Conservation (phyloP, 2,888 invertebrate species). For the Hermaeophaga mercurialis region DNA sequence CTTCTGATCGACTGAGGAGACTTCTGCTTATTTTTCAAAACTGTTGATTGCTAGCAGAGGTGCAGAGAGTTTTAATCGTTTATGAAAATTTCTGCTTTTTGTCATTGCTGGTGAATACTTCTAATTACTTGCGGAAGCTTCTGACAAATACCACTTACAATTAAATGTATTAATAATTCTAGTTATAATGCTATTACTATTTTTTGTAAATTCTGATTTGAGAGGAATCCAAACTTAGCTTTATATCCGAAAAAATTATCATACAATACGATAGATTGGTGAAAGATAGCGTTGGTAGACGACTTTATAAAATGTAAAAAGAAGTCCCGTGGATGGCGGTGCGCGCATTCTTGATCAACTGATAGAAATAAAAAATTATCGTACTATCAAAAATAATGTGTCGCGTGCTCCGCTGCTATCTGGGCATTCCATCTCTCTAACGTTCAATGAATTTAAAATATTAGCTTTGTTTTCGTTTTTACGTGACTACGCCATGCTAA, state of each 20-base stretch:
- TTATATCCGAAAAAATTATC: slow-evolving; percentile 12
- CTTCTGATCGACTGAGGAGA: too few relatives aligned
- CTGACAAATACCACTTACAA: too few relatives aligned
- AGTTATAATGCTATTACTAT: too few relatives aligned
- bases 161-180: too few relatives aligned
- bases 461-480: neutral
- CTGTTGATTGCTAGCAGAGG: too few relatives aligned
- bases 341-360: slow-evolving; percentile 21
- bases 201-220: neutral
- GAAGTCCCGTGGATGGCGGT: neutral
- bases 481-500: too few relatives aligned
- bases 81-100: too few relatives aligned
- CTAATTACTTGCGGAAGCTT: too few relatives aligned
- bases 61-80: too few relatives aligned
- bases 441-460: slow-evolving; percentile 7
- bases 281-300: slow-evolving; percentile 29
- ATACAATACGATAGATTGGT: slow-evolving; percentile 21
- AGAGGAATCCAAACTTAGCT: slow-evolving; percentile 8
- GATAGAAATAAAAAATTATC: slow-evolving; percentile 27
- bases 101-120: too few relatives aligned
- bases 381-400: slow-evolving; percentile 19
- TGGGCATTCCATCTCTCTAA: slow-evolving; percentile 11
- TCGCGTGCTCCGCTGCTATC: slow-evolving; percentile 21
- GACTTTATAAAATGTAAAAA: slow-evolving; percentile 37
- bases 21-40: too few relatives aligned